These are phyloP conservation scores for Pithys albifrons DNA, from an alignment of 2,113 vertebrate genomes.

Conservation along the genomic window DNA sequence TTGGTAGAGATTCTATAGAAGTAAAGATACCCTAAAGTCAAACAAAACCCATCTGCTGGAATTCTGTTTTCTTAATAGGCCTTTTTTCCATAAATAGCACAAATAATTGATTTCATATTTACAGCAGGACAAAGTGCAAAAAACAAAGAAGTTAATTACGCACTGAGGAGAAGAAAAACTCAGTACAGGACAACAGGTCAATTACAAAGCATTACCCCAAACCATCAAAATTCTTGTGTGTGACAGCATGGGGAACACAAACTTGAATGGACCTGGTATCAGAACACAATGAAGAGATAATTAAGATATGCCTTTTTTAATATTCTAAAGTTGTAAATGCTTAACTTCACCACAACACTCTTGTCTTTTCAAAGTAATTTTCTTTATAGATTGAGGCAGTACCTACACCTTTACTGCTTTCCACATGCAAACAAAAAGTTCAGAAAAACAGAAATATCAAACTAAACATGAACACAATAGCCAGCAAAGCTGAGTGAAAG, in stretches of 20 bases:
- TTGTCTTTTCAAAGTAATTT: not conserved
- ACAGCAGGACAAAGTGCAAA: not conserved
- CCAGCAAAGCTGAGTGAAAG: not conserved
- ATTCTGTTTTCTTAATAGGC: not conserved
- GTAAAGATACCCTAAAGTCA: not conserved
- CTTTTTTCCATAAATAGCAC: not conserved
- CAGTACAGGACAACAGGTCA: not conserved
- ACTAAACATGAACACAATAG: not conserved
- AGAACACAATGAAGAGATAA: not conserved
- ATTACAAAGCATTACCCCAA: not conserved
- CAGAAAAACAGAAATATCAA: not conserved
- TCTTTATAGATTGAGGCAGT: not conserved
- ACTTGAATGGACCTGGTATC: not conserved
- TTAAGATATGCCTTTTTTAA: not conserved
- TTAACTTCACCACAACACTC: not conserved
- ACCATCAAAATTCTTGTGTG: not conserved
- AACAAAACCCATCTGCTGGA: not conserved
- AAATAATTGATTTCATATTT: not conserved
- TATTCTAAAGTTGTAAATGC: not conserved
- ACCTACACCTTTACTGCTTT: not conserved
- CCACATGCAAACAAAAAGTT: not conserved
- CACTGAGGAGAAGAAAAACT: not conserved
- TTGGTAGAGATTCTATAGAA: not conserved
- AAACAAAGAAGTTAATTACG: not conserved
- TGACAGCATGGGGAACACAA: rapidly evolving